Conservation (phyloP, 2,113 vertebrate species). For the Calypte anna region DNA sequence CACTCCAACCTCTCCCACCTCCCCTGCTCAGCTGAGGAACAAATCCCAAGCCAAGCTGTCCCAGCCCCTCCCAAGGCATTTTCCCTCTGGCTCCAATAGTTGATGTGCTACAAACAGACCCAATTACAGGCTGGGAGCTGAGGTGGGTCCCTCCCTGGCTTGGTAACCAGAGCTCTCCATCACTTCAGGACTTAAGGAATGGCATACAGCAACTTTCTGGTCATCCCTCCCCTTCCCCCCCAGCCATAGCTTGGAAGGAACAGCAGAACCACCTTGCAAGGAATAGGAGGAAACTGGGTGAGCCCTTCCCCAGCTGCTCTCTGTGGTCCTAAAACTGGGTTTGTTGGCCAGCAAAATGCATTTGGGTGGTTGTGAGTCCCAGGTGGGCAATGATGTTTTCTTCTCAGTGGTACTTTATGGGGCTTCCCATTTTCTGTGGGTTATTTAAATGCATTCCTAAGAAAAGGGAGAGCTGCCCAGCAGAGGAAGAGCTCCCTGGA, state of each 20-base stretch:
- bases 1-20: background rate
- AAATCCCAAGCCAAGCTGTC: accelerated
- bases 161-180: slow-evolving; percentile 38
- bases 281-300: background rate
- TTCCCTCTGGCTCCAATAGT: background rate
- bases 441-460: accelerated
- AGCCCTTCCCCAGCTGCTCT: background rate
- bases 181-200: background rate
- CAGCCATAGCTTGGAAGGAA: accelerated
- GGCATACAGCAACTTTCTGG: background rate
- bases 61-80: accelerated
- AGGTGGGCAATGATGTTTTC: accelerated
- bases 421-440: background rate
- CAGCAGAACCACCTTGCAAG: accelerated
- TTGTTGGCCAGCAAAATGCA: background rate
- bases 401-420: accelerated
- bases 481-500: background rate
- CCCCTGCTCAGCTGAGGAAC: too few species aligned
- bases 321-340: background rate
- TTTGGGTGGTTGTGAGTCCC: accelerated
- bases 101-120: slow-evolving; percentile 44
- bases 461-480: background rate
- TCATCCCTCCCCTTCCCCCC: background rate
- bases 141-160: background rate
- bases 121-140: slow-evolving; percentile 44